These are phyloP conservation scores for Okamejei kenojei DNA, from an alignment of 2,797 vertebrate species.

Conservation along the genomic window DNA sequence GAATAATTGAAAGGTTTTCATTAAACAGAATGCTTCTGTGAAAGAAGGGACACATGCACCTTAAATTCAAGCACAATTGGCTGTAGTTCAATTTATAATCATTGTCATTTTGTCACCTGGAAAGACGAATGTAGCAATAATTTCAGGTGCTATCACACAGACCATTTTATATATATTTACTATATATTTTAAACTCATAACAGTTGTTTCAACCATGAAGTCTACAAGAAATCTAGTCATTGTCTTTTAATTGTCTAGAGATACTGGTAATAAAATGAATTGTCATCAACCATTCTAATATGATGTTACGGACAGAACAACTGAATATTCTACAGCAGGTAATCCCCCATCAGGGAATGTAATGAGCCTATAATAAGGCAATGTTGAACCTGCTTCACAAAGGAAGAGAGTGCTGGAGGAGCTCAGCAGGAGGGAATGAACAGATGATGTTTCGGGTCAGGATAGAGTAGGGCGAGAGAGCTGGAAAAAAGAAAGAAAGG, in stretches of 20 bases:
- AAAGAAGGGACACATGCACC: background rate
- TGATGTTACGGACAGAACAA: background rate
- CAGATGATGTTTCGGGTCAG: too few relatives aligned
- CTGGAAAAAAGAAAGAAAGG: too few relatives aligned
- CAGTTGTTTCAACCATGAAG: background rate
- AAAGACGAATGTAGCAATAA: background rate
- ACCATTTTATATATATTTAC: background rate
- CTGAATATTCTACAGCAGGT: background rate
- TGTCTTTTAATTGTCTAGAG: background rate
- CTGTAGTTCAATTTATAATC: background rate
- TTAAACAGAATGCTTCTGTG: background rate
- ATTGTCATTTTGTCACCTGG: background rate
- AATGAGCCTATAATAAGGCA: background rate
- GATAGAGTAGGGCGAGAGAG: too few relatives aligned
- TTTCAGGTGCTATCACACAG: background rate
- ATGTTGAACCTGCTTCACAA: background rate
- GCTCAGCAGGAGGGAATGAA: too few relatives aligned
- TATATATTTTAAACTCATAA: background rate
- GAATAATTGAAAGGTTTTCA: background rate
- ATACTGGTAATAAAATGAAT: background rate
- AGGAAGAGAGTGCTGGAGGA: too few relatives aligned
- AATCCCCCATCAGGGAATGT: background rate
- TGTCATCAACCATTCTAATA: background rate
- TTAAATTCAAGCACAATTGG: background rate
- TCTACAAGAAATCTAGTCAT: background rate